Percentiles rank a stretch among this genome's conserved stretches.
These are phyloP conservation scores for Leiothrix lutea DNA, from an alignment of 2,113 vertebrate species.

Conservation along the genomic window DNA sequence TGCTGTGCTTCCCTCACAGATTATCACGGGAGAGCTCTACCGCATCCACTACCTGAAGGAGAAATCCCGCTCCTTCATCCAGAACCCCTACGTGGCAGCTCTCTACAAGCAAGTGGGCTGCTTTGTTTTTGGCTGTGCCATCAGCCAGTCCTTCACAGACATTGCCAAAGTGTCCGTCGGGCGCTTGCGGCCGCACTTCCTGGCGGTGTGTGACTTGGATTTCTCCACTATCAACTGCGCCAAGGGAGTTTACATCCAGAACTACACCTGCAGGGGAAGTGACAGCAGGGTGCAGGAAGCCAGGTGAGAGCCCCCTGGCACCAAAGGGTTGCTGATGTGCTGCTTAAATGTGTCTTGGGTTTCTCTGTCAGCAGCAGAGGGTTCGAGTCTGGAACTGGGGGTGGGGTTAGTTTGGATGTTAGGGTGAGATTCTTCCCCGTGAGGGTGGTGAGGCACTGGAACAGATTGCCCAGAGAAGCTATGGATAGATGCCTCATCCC, in stretches of 20 bases:
- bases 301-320: constrained; percentile 73
- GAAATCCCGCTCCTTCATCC: constrained; percentile 87
- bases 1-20: constrained; percentile 63
- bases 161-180: constrained; percentile 99
- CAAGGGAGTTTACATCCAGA: constrained; percentile 85
- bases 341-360: rapidly evolving
- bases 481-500: background rate
- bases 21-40: constrained; percentile 94
- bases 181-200: constrained; percentile 93
- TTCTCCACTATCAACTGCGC: constrained; percentile 88
- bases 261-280: constrained; percentile 82
- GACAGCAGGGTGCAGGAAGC: constrained; percentile 90
- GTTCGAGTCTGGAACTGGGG: too few relatives aligned
- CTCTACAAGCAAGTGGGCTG: constrained; percentile 97
- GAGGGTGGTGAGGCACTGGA: background rate
- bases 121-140: constrained; percentile 93
- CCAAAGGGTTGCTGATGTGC: background rate
- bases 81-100: constrained; percentile 91
- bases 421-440: background rate
- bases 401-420: background rate
- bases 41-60: constrained; percentile 91
- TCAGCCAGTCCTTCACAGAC: constrained; percentile 98
- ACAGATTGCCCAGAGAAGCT: background rate
- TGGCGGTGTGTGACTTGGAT: constrained; percentile 85
- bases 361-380: background rate